phyloP scores from a whole-genome alignment of 2,113 vertebrate genomes.

The Ellobius talpinus region DNA sequence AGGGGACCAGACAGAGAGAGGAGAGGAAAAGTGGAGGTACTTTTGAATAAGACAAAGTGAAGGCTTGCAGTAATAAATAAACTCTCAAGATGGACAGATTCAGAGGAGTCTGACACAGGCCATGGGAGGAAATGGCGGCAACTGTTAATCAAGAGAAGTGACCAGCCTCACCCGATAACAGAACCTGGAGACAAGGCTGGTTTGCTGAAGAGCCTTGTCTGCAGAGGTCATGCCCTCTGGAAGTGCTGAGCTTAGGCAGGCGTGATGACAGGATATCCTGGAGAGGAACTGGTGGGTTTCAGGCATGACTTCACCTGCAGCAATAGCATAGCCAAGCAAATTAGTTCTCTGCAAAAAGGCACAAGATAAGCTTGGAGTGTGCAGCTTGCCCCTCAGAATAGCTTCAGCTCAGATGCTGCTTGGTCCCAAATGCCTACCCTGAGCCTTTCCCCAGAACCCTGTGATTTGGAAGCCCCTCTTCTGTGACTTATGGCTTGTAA shows the following conservation, averaged over 20 bases:
- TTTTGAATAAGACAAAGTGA: not conserved
- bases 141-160: not conserved
- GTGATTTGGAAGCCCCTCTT: not conserved
- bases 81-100: not conserved
- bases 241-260: constrained; percentile 32
- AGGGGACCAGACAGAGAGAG: not conserved
- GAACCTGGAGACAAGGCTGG: not conserved
- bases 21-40: not conserved
- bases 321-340: not conserved
- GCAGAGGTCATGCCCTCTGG: constrained; percentile 27
- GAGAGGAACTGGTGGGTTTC: not conserved
- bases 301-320: not conserved
- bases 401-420: not conserved
- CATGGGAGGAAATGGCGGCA: not conserved
- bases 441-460: not conserved
- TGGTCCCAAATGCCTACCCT: not conserved
- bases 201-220: constrained; percentile 50
- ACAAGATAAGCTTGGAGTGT: not conserved
- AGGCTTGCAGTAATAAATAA: not conserved
- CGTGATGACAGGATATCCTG: constrained; percentile 55
- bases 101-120: not conserved
- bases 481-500: not conserved
- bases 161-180: not conserved
- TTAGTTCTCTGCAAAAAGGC: not conserved
- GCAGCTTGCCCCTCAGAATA: not conserved